These are phyloP conservation scores for Lasaia peninsularis DNA, from an alignment of 1,140 invertebrate species.

Conservation along the genomic window DNA sequence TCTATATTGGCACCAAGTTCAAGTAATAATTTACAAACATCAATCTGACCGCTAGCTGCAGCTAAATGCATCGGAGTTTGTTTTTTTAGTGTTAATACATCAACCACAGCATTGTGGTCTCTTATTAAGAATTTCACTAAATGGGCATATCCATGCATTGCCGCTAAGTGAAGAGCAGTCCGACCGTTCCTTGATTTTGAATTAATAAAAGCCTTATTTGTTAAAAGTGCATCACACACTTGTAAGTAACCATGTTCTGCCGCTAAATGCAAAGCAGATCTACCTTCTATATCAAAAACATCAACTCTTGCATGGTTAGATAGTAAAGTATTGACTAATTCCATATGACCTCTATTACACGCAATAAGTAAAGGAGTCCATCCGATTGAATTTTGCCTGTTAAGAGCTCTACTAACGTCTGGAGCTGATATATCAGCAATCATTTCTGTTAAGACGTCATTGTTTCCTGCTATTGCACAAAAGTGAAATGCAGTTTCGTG, in stretches of 20 bases:
- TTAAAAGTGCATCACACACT: constrained; percentile 96
- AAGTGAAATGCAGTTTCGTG: constrained; percentile 97
- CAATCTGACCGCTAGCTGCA: constrained; percentile 95
- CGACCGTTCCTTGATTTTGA: constrained; percentile 92
- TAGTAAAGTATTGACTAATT: constrained; percentile 91
- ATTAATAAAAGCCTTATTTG: constrained; percentile 99
- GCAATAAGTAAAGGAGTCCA: constrained; percentile 98
- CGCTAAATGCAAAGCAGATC: constrained; percentile 96
- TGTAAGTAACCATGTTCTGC: constrained; percentile 95
- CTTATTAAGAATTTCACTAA: constrained; percentile 93
- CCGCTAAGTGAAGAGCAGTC: constrained; percentile 92
- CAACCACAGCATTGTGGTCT: constrained; percentile 95
- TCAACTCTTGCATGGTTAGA: constrained; percentile 97
- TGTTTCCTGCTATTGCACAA: constrained; percentile 96
- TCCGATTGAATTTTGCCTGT: constrained; percentile 92
- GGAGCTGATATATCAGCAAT: constrained; percentile 91
- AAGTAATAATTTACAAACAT: constrained; percentile 95
- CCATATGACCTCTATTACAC: constrained; percentile 87
- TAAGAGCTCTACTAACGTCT: constrained; percentile 94
- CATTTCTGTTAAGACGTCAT: constrained; percentile 96
- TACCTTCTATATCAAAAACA: constrained; percentile 97
- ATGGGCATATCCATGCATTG: constrained; percentile 95
- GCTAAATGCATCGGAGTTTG: constrained; percentile 93
- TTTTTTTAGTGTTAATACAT: constrained; percentile 94
- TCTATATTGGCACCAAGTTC: constrained; percentile 97